phyloP scores from a whole-genome alignment of 2,888 invertebrate species.

The Ormyrus rosae region DNA sequence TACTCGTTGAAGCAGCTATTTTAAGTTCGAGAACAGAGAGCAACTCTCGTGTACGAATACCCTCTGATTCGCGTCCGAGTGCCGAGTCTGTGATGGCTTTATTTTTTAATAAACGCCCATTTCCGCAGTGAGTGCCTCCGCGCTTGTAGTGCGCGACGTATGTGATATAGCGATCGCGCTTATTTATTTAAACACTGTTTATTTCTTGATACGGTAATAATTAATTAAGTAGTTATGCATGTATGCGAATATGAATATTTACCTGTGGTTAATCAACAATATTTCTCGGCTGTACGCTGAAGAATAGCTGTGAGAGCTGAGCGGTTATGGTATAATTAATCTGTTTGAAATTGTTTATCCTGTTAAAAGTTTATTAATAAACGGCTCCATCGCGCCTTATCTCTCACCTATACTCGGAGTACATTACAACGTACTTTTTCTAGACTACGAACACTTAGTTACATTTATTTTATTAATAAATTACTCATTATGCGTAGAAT shows the following conservation, averaged over 20 bases:
- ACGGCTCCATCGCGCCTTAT: constrained; percentile 68
- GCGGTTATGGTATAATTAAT: constrained; percentile 50
- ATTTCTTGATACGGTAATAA: constrained; percentile 66
- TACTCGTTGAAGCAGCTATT: background rate
- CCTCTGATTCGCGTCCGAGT: constrained; percentile 73
- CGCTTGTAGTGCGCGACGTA: constrained; percentile 65
- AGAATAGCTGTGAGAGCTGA: constrained; percentile 50
- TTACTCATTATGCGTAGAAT: constrained; percentile 65
- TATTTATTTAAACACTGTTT: constrained; percentile 59
- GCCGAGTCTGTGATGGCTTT: constrained; percentile 65
- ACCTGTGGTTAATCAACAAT: constrained; percentile 57
- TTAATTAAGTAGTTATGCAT: constrained; percentile 67
- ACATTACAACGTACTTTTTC: constrained; percentile 72
- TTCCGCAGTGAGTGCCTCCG: constrained; percentile 74
- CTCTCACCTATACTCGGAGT: constrained; percentile 64
- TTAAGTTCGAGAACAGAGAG: constrained; percentile 23
- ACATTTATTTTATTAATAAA: constrained; percentile 73
- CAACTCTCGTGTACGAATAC: constrained; percentile 64
- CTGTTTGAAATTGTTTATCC: constrained; percentile 62
- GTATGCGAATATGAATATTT: constrained; percentile 61
- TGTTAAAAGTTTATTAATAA: constrained; percentile 68
- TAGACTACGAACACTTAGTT: constrained; percentile 75
- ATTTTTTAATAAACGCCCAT: constrained; percentile 36
- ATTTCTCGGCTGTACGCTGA: constrained; percentile 51
- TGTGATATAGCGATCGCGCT: constrained; percentile 60